Percentiles rank a stretch among this genome's conserved stretches.
These are phyloP conservation scores for Tromatobia lineatoria DNA, from an alignment of 2,888 invertebrate genomes.

Conservation along the genomic window DNA sequence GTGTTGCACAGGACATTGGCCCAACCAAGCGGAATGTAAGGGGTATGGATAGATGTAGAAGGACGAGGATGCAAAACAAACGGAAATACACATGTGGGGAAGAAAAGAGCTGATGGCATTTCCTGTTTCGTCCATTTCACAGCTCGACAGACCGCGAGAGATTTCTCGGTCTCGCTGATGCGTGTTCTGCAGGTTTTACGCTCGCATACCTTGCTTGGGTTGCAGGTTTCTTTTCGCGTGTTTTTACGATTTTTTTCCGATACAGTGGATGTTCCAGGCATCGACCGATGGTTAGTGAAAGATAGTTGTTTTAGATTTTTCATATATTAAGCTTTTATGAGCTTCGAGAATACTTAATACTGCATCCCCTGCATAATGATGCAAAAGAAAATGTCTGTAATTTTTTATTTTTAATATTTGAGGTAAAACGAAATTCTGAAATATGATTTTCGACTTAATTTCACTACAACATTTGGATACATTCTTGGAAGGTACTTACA, in stretches of 20 bases:
- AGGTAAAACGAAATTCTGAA: no score
- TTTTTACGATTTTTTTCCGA: not conserved
- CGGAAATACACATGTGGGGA: conserved; percentile 27
- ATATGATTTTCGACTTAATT: no score
- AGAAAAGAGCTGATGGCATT: conserved; percentile 48
- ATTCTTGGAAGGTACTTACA: no score
- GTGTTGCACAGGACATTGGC: not conserved
- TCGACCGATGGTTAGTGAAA: no score
- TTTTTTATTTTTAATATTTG: no score
- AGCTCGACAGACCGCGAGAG: conserved; percentile 51
- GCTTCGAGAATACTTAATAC: no score
- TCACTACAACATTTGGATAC: no score
- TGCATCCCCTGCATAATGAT: no score
- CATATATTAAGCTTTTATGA: no score
- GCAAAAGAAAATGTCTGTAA: no score
- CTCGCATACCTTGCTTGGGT: conserved; percentile 3
- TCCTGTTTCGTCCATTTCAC: conserved; percentile 48
- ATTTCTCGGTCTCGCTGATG: conserved; percentile 30
- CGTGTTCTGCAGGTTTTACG: conserved; percentile 7
- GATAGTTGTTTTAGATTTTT: no score
- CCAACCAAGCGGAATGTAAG: conserved; percentile 15
- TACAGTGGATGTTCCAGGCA: conserved; percentile 2
- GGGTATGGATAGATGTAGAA: not conserved
- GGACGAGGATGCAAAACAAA: conserved; percentile 33
- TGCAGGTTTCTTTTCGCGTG: not conserved